phyloP scores from a whole-genome alignment of 2,888 invertebrate species.

The Apamea epomidion region DNA sequence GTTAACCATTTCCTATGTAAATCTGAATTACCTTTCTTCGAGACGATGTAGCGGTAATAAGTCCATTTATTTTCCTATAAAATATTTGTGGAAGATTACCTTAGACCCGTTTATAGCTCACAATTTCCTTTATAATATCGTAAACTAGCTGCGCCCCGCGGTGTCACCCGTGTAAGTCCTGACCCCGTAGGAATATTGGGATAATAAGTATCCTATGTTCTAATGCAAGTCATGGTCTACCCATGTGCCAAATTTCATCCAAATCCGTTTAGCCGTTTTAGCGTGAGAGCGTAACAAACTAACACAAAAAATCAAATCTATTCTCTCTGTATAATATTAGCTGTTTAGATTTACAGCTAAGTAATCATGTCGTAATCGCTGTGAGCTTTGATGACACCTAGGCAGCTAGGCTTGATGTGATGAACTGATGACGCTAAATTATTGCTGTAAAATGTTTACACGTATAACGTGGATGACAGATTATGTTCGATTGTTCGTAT shows the following conservation, averaged over 20 bases:
- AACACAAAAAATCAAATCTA: background rate
- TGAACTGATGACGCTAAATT: slow-evolving; percentile 64
- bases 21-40: slow-evolving; percentile 25
- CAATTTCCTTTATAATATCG: slow-evolving; percentile 51
- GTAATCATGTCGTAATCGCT: slow-evolving; percentile 54
- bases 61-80: slow-evolving; percentile 48
- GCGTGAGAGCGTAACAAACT: background rate
- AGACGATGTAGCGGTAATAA: slow-evolving; percentile 22
- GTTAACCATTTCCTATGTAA: slow-evolving; percentile 27
- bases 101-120: slow-evolving; percentile 36
- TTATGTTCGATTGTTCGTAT: background rate
- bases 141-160: slow-evolving; percentile 10
- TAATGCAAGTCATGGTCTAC: background rate
- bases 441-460: slow-evolving; percentile 50
- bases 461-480: slow-evolving; percentile 4
- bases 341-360: slow-evolving; percentile 45
- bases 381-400: slow-evolving; percentile 53
- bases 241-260: background rate
- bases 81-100: slow-evolving; percentile 41
- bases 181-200: background rate
- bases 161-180: background rate
- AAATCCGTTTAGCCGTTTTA: background rate
- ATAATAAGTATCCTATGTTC: background rate
- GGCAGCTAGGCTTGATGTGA: slow-evolving; percentile 37
- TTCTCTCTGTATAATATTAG: no score